Conservation (phyloP, 2,888 invertebrate species). For the Morinoia aosen region DNA sequence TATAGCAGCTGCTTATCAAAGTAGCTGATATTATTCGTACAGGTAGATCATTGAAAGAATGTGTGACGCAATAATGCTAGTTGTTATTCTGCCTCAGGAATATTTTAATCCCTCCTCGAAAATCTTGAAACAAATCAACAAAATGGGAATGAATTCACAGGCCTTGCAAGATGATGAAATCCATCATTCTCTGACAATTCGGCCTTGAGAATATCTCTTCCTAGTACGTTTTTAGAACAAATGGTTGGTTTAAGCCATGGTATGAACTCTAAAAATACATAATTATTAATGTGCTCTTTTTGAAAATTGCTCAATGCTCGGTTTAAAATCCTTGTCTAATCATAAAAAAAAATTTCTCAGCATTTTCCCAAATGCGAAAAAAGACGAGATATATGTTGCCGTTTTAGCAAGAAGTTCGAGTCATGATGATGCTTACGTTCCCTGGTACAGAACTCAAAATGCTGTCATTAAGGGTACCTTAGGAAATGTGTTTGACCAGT, state of each 20-base stretch:
- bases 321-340: background rate
- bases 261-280: background rate
- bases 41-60: background rate
- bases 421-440: no score
- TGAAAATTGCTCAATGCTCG: background rate
- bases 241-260: background rate
- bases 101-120: background rate
- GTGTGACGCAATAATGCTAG: background rate
- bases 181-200: background rate
- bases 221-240: background rate
- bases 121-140: background rate
- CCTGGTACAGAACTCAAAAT: background rate
- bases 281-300: background rate
- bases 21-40: background rate
- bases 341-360: background rate
- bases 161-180: background rate
- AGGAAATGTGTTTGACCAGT: background rate
- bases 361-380: no score
- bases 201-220: background rate
- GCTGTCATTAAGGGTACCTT: background rate
- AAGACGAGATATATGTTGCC: no score
- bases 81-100: background rate
- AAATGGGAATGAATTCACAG: background rate
- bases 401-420: no score
- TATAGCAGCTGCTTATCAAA: background rate